Base-by-base conservation (phyloP, 2,113 vertebrate species). In the Ramphastos sulfuratus region DNA sequence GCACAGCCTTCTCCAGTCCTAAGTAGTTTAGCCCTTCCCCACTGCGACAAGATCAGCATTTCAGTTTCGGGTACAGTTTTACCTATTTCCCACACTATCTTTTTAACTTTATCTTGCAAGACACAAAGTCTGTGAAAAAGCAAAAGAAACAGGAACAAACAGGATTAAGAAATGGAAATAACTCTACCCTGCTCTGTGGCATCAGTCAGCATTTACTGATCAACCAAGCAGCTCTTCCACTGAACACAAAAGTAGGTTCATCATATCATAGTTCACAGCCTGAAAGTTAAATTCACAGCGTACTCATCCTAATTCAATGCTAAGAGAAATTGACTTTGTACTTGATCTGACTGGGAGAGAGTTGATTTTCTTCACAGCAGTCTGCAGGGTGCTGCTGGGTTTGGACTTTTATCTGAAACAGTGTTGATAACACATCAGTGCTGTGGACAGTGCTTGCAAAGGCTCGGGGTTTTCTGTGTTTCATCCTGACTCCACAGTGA, bases 131-230 rank as follows among this genome's bases (percentile, higher is more conserved):
- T 50, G 16, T 52, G 58, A 87, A 90, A 89, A 52, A 89, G 82
- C 60, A 90, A 65, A 91, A 91, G 54, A 65, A 94, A 86, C 16
- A 4, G 28, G 58, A 83, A 74, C n/a, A 15, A 86, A 82, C 6
- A 67, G 19, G 24, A 95, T 89, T 65, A 82, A 87, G 52, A 82
- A 94, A 88, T 25, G 6, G 24, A 87, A 94, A 84, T 95, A 90
- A 15, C 92, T 70, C 64, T 85, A 67, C 64, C 37, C 50, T 74
- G 66, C 25, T 76, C 24, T 54, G 71, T 21, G 13, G 54, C 25
- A 93, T 24, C 55, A 65, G 56, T 86, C 66, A 94, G 70, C 91
- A 71, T 74, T 66, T 85, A 94, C 2, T 88, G 69, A 50, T 91
- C 67, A 93, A 66, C 10, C 65, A 63, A 67, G 69, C 42, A 85